phyloP scores from a whole-genome alignment of 1,140 invertebrate species.

The Pinna nobilis region DNA sequence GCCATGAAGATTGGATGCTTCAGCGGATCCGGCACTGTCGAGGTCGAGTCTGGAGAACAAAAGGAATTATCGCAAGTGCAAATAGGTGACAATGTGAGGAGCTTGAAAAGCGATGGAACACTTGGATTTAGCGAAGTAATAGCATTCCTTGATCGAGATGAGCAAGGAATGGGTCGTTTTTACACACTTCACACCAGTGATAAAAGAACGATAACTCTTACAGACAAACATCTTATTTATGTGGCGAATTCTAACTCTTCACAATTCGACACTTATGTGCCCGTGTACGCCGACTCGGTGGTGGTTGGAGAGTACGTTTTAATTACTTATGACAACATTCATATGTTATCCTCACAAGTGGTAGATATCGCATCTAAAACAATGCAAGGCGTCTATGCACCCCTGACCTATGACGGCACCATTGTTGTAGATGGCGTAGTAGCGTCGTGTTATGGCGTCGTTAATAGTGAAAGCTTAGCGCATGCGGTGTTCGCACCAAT shows the following conservation, averaged over 20 bases:
- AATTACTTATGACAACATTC: constrained; percentile 24
- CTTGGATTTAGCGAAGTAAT: constrained; percentile 90
- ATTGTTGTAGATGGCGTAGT: constrained; percentile 92
- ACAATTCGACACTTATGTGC: constrained; percentile 18
- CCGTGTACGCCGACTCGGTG: constrained; percentile 72
- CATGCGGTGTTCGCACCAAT: constrained; percentile 89
- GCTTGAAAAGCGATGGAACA: constrained; percentile 81
- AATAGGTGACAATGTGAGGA: constrained; percentile 88
- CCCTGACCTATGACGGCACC: constrained; percentile 90
- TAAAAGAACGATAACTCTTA: constrained; percentile 84
- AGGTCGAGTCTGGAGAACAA: constrained; percentile 76
- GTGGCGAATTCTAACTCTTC: constrained; percentile 38
- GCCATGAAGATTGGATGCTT: constrained; percentile 89
- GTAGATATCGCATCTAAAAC: constrained; percentile 78
- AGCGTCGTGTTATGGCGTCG: constrained; percentile 95
- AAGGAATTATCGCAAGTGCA: constrained; percentile 79
- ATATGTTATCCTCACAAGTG: constrained; percentile 79
- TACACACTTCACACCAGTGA: constrained; percentile 83
- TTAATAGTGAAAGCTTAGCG: constrained; percentile 88
- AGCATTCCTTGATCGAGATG: constrained; percentile 90
- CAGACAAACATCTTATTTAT: constrained; percentile 88
- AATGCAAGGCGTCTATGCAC: constrained; percentile 88
- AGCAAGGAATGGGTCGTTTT: constrained; percentile 81
- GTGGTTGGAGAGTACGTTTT: constrained; percentile 70
- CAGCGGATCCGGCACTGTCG: constrained; percentile 80